phyloP scores from a whole-genome alignment of 64 coral and sea anemone species.

The Stichodactyla mertensii region DNA sequence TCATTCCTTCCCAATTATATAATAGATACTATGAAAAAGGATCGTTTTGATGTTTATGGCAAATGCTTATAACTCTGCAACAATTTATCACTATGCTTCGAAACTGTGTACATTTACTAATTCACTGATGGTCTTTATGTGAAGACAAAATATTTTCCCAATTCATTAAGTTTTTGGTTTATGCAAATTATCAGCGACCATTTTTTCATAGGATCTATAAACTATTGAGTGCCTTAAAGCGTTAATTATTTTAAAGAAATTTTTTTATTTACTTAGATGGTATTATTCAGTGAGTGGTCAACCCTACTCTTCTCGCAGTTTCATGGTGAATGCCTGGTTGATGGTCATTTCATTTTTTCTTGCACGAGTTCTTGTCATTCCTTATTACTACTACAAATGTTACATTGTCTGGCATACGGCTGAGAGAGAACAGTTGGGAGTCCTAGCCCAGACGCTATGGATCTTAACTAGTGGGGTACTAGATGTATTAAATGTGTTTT shows the following conservation, averaged over 20 bases:
- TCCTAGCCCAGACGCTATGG: constrained; percentile 57
- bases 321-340: constrained; percentile 57
- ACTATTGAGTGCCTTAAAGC: not conserved
- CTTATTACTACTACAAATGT: constrained; percentile 89
- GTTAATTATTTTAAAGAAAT: not conserved
- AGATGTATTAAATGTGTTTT: constrained; percentile 88
- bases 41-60: too few species aligned
- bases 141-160: too few species aligned
- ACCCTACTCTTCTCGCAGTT: constrained; percentile 48
- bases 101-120: too few species aligned
- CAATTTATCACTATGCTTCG: too few species aligned
- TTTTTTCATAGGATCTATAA: not conserved
- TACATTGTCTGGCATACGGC: constrained; percentile 41
- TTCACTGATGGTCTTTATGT: too few species aligned
- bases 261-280: constrained; percentile 48
- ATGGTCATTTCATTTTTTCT: constrained; percentile 84
- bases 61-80: too few species aligned
- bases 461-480: constrained; percentile 61
- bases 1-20: too few species aligned
- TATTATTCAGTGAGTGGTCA: constrained; percentile 57
- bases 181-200: too few species aligned
- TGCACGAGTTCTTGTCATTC: constrained; percentile 72
- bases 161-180: too few species aligned
- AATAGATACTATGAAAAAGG: too few species aligned
- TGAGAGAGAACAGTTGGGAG: constrained; percentile 47